Evolutionary conservation across 1,140 invertebrate genomes (phyloP).

Genomic region (Himalopsyche phryganea): DNA sequence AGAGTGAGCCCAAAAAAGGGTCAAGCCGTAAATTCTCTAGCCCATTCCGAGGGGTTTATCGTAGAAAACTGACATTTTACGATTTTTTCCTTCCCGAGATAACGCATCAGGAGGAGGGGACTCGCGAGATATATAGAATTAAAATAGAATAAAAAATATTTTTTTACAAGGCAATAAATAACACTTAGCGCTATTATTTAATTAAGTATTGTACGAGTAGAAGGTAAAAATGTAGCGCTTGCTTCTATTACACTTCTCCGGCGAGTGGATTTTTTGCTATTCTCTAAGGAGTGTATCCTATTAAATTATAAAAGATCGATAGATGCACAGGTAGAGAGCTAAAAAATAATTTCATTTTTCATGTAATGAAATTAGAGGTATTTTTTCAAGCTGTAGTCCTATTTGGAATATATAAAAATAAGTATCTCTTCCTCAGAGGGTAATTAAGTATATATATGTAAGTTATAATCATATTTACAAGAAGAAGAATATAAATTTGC

Average conservation of each 20-base stretch:
- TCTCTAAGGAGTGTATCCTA: conserved; percentile 31
- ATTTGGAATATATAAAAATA: too few relatives aligned
- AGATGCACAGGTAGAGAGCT: not conserved
- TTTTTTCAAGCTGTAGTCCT: too few relatives aligned
- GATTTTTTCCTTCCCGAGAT: conserved; percentile 19
- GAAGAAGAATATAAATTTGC: too few relatives aligned
- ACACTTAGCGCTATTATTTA: conserved; percentile 33
- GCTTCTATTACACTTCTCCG: not conserved
- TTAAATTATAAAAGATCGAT: conserved; percentile 34
- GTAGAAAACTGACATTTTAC: conserved; percentile 34
- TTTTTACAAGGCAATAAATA: conserved; percentile 31
- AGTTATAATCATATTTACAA: too few relatives aligned
- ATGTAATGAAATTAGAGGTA: too few relatives aligned
- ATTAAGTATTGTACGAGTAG: conserved; percentile 23
- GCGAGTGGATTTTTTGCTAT: conserved; percentile 28
- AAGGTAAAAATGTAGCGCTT: conserved; percentile 29
- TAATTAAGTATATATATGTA: too few relatives aligned
- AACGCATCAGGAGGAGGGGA: not conserved
- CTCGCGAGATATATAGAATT: conserved; percentile 5
- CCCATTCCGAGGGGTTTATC: conserved; percentile 30
- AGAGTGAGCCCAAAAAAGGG: conserved; percentile 33
- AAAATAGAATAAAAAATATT: conserved; percentile 22
- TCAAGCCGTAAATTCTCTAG: conserved; percentile 29
- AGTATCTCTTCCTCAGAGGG: too few relatives aligned
- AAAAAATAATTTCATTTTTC: too few relatives aligned